A percentile compares a stretch with the other conserved stretches of the same genome.
These are phyloP conservation scores for Lobophora halterata DNA, from an alignment of 2,888 invertebrate genomes.

Conservation along the genomic window DNA sequence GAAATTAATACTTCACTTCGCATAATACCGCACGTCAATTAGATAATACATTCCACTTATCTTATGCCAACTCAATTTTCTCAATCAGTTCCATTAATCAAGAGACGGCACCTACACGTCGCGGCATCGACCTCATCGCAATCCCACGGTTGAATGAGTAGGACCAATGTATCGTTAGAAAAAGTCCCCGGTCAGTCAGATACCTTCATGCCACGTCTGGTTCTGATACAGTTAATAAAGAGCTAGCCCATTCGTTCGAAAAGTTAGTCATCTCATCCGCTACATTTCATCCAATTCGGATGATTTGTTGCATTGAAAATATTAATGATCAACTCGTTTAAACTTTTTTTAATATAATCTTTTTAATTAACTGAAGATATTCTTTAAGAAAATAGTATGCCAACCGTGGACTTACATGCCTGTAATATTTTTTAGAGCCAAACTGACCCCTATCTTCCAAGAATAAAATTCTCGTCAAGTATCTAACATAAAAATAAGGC, in stretches of 20 bases:
- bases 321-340: no score
- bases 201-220: no score
- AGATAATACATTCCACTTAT: constrained; percentile 54
- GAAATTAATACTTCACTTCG: constrained; percentile 47
- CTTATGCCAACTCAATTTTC: constrained; percentile 58
- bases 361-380: no score
- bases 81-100: constrained; percentile 72
- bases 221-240: constrained; percentile 4
- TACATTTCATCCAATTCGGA: no score
- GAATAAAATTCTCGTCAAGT: no score
- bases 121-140: constrained; percentile 47
- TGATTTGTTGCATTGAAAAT: no score
- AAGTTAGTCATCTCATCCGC: no score
- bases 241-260: constrained; percentile 13
- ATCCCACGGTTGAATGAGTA: constrained; percentile 58
- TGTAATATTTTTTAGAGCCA: constrained; percentile 1
- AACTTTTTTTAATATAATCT: no score
- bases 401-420: no score
- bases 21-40: constrained; percentile 48
- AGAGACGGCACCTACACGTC: constrained; percentile 46
- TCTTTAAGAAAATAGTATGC: no score
- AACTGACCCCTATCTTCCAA: no score
- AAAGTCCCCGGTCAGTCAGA: constrained; percentile 48
- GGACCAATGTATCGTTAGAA: constrained; percentile 45
- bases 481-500: no score